Evolutionary conservation across 2,113 vertebrate species (phyloP), one percentile per base, ranked within the genome.

Genomic region (Nyctibius bracteatus): DNA sequence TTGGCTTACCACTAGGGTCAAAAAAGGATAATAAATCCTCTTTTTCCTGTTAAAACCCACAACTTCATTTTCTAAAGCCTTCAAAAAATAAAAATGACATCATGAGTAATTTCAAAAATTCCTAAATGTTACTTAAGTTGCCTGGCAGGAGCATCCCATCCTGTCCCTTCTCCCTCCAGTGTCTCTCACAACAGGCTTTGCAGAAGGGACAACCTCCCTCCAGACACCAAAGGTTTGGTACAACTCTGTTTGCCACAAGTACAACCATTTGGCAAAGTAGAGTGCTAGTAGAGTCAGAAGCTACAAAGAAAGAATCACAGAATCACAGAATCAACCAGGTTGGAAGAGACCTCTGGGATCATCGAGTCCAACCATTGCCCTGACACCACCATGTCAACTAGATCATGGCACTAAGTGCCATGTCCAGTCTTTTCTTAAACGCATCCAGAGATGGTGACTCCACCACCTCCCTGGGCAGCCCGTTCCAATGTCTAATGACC

Each of bases 1-100:
- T 71, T 52, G 86, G 51, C 83, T 84, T 67, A 78, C 33, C 52
- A 81, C 57, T 57, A 49, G 52, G 70, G 62, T 96, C 87, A 92
- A 87, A 89, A 94, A 92, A 82, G 61, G 89, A 63, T 91, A 94
- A 88, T 63, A 94, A 93, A 92, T 62, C 22, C 58, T 71, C 44
- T 54, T 86, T 70, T 90, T 94, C 68, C 82, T 86, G 73, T 71
- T 90, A 88, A 93, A 95, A 5, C 51, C 54, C 80, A 66, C 30
- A 75, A 39, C 20, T 78, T 90, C 61, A 35, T 96, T 96, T 92
- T 93, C 68, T 92, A 83, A 88, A 75, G 35, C 14, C 61, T 92
- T 83, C 23, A 68, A 83, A 94, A 96, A 81, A 39, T 51, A 70
- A 81, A 86, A 96, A 88, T 71, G 1, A 57, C 35, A 54, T 84